Conservation (phyloP, 2,113 vertebrate species). For the Atherinomorus stipes region DNA sequence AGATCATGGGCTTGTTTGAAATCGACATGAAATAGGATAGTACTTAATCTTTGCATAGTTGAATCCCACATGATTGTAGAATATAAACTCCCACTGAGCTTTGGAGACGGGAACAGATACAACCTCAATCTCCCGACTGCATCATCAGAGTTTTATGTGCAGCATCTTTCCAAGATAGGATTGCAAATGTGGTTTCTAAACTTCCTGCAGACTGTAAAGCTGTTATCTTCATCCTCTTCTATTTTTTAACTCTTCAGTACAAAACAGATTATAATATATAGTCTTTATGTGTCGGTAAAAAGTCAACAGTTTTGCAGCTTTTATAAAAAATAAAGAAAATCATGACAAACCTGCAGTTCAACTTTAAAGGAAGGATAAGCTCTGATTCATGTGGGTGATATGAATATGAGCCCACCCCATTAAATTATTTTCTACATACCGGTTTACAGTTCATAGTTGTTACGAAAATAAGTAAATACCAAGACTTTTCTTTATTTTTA, state of each 20-base stretch:
- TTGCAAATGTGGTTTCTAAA: neutral
- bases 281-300: neutral
- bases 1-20: no score
- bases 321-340: neutral
- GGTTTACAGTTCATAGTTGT: no score
- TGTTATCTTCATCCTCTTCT: neutral
- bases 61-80: no score
- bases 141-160: neutral
- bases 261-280: neutral
- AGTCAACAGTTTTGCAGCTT: neutral
- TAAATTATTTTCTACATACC: no score
- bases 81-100: no score
- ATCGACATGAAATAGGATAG: no score
- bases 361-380: constrained; percentile 37
- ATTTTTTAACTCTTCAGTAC: neutral
- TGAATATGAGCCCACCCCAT: no score
- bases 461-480: no score
- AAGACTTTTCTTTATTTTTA: constrained; percentile 25
- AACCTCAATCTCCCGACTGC: neutral
- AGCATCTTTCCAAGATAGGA: neutral
- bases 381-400: neutral
- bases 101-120: neutral
- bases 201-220: constrained; percentile 2
- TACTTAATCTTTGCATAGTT: no score
- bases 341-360: constrained; percentile 3